Evolutionary conservation across 1,140 invertebrate species (phyloP).

Genomic region (Cyclina sinensis): DNA sequence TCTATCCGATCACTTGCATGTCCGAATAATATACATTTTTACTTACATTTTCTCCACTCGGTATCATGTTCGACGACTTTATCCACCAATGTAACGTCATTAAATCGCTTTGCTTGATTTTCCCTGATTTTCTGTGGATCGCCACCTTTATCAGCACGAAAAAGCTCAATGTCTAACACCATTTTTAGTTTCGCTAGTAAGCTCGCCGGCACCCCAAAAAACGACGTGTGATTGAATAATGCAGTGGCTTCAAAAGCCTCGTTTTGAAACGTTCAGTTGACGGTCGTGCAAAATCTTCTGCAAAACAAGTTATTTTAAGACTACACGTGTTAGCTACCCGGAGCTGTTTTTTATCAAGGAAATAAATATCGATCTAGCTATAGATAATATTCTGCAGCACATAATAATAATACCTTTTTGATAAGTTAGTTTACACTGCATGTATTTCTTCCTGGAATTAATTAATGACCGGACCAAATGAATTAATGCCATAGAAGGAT

Average conservation of each 20-base stretch:
- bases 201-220: neutral
- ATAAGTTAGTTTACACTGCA: too few relatives aligned
- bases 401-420: too few relatives aligned
- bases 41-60: constrained; percentile 94
- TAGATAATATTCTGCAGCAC: too few relatives aligned
- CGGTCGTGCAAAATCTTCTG: too few relatives aligned
- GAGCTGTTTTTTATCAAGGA: too few relatives aligned
- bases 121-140: constrained; percentile 96
- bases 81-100: constrained; percentile 97
- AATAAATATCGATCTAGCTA: too few relatives aligned
- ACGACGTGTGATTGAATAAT: constrained; percentile 31
- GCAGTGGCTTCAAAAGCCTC: neutral
- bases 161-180: constrained; percentile 99
- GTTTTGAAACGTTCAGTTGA: too few relatives aligned
- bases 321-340: too few relatives aligned
- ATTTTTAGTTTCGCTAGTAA: constrained; percentile 88
- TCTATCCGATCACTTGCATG: constrained; percentile 21
- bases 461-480: too few relatives aligned
- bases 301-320: too few relatives aligned
- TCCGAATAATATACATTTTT: constrained; percentile 33
- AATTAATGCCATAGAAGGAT: too few relatives aligned
- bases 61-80: constrained; percentile 95
- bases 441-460: too few relatives aligned
- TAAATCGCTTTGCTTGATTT: constrained; percentile 97
- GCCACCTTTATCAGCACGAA: constrained; percentile 98